Evolutionary conservation across 2,888 invertebrate species (phyloP), one percentile per base, ranked within the genome.

Genomic region (Eupithecia pulchellata): DNA sequence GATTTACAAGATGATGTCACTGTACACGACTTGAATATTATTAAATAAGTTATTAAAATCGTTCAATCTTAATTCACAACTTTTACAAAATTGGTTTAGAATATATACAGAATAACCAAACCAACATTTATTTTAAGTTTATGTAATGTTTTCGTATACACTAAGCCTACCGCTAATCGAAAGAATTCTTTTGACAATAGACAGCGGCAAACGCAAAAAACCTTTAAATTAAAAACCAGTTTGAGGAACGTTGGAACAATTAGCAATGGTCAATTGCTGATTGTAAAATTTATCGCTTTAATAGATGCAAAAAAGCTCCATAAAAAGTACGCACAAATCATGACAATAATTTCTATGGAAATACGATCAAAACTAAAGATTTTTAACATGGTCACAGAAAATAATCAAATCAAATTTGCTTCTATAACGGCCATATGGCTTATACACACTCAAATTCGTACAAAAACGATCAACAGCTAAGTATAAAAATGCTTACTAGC

Each of bases 1-100:
- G 55, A 30, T 65, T 39, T 55, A 55, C 55, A 63, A 70, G 55
- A 36, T 62, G 62, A 58, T 17, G 60, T 30, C 27, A 34, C 36
- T 34, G 36, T 52, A 52, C 25, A 25, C 11, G 52, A 25, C 52
- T 25, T 52, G 11, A 52, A 52, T 52, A 25, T 52, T 52, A 52
- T 52, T 52, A 13, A 5, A 2, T n/a, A 47, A n/a, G 20, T 20
- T 52, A 25, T 20, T 52, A 52, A 20, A 42, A 20, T 47, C 47
- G 3, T 47, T 20, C 11, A 20, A 52, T 25, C 52, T 52, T 52
- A 25, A 52, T 52, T 25, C 52, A 25, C 11, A 52, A 25, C 25
- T 13, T 52, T 20, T 20, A 25, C 47, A 11, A 47, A 13, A n/a
- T n/a, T n/a, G n/a, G n/a, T n/a, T n/a, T n/a, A n/a, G n/a, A n/a